Percentiles rank a stretch among this genome's conserved stretches.
Conservation (phyloP, 2,888 invertebrate species). For the Callimorpha dominula region DNA sequence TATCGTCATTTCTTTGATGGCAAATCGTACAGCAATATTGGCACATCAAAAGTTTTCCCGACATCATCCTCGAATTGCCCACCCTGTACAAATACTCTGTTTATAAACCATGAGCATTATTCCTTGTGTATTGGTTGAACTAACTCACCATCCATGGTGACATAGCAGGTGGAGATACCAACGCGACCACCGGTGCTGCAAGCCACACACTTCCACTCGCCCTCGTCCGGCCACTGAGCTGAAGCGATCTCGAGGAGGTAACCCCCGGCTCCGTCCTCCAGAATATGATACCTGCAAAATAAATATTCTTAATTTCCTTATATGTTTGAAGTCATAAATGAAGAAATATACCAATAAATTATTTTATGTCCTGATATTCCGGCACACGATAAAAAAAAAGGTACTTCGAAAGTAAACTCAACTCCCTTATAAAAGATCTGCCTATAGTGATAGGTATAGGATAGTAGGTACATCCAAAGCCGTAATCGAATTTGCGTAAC, state of each 20-base stretch:
- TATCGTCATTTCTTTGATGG: too few relatives aligned
- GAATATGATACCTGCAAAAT: constrained; percentile 87
- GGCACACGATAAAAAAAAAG: too few relatives aligned
- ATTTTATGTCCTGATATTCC: not conserved
- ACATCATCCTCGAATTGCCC: not conserved
- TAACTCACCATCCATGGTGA: constrained; percentile 92
- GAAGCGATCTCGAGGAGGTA: constrained; percentile 92
- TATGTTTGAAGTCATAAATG: not conserved
- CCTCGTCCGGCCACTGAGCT: constrained; percentile 93
- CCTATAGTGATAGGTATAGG: too few relatives aligned
- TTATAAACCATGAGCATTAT: not conserved
- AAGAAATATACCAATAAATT: not conserved
- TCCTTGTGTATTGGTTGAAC: not conserved
- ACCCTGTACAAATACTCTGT: not conserved
- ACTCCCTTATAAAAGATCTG: too few relatives aligned
- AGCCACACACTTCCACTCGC: constrained; percentile 96
- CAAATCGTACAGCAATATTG: too few relatives aligned
- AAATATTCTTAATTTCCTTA: not conserved
- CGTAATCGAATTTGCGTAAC: too few relatives aligned
- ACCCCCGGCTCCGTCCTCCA: constrained; percentile 94
- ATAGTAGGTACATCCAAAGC: not conserved
- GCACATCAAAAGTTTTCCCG: too few relatives aligned
- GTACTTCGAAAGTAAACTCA: too few relatives aligned
- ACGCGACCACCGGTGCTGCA: constrained; percentile 91
- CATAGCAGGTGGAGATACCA: constrained; percentile 91